Percentiles rank a stretch among this genome's conserved stretches.
phyloP scores from a whole-genome alignment of 2,113 vertebrate species.

The Pomatorhinus ruficollis region DNA sequence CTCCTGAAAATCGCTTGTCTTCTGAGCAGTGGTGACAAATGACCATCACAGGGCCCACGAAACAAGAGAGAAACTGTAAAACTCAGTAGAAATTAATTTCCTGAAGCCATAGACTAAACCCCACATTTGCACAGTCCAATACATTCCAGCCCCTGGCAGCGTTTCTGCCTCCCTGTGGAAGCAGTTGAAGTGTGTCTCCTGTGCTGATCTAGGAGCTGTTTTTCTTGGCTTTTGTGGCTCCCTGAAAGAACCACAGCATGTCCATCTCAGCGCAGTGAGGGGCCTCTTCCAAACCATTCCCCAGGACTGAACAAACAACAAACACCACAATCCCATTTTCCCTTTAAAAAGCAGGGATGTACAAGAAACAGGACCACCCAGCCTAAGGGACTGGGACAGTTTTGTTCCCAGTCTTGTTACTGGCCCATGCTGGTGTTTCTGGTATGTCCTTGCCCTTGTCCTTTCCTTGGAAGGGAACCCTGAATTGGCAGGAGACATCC shows the following conservation, averaged over 20 bases:
- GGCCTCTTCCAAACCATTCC: neutral
- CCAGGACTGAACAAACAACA: neutral
- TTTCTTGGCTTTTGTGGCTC: neutral
- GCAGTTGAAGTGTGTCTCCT: neutral
- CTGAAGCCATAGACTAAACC: neutral
- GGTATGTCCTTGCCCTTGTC: neutral
- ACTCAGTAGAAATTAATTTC: slow-evolving; percentile 11
- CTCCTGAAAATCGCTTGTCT: neutral
- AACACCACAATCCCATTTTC: neutral
- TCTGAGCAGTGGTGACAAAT: slow-evolving; percentile 20
- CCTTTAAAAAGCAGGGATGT: neutral
- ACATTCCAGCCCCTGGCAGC: neutral
- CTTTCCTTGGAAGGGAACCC: neutral
- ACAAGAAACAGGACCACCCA: neutral
- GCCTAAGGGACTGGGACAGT: neutral
- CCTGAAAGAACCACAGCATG: neutral
- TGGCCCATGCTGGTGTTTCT: neutral
- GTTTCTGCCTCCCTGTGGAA: neutral
- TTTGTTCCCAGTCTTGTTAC: neutral
- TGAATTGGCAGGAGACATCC: neutral
- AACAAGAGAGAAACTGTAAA: neutral
- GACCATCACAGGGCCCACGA: neutral
- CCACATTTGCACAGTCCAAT: neutral
- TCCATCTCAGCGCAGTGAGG: neutral
- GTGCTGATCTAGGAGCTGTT: neutral